Base-by-base conservation (phyloP, 2,113 vertebrate species). In the Plotosus lineatus region DNA sequence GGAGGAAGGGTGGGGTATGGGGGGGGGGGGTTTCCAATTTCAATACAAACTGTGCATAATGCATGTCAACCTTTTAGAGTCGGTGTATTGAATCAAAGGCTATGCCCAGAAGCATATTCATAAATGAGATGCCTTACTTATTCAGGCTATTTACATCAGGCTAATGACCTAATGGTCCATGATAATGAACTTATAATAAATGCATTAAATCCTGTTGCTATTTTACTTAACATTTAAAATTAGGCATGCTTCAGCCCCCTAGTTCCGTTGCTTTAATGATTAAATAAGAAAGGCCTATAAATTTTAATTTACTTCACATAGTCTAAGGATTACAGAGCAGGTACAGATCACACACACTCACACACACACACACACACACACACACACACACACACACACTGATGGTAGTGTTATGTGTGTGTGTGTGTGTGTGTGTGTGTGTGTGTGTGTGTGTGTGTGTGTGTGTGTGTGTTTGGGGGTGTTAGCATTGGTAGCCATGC, bases 171-270 rank as follows among this genome's bases (percentile, higher is more conserved):
- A n/a, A n/a, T n/a, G n/a, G n/a, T n/a, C n/a, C n/a, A n/a, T n/a
- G n/a, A n/a, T n/a, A n/a, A n/a, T 44, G 8, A 68, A 44, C 4
- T 68, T 44, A 68, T 0, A 14, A 26, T 40, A 36, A 78, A 78
- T 40, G 23, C 63, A 78, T 23, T 51, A 42, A 68, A 69, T 55
- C n/a, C 33, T 26, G 6, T 9, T 8, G 12, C 31, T 28, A 40
- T 26, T 38, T 68, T n/a, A 3, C 58, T 50, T 63, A 68, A 0
- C 77, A 53, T 53, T 65, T 38, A 55, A 42, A 66, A 66, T 65
- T 21, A 50, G 21, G 38, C 60, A 68, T 78, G 77, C 77, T 44
- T 60, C 53, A 51, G 53, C 55, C 66, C 51, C 21, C 15, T 78
- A 55, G 48, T 53, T 60, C 61, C 53, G 26, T 36, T 65, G 17